phyloP scores from a whole-genome alignment of 2,797 vertebrate species.

The Aulostomus chinensis region DNA sequence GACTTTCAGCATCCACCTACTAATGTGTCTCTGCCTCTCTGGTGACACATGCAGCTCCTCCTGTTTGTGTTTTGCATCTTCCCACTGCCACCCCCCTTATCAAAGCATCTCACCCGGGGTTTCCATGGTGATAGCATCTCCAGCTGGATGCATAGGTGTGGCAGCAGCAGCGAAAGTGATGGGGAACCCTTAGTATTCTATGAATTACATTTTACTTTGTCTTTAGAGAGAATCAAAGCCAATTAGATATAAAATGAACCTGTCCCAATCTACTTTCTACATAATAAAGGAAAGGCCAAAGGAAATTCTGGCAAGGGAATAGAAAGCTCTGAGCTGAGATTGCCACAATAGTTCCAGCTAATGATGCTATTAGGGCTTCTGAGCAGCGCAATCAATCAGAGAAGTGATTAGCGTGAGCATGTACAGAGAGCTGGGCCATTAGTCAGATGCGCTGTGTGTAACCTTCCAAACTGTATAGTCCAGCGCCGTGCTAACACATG shows the following conservation, averaged over 20 bases:
- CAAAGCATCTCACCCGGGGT: no score
- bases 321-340: slow-evolving; percentile 50
- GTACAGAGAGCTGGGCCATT: slow-evolving; percentile 68
- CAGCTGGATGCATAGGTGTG: no score
- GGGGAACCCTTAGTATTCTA: no score
- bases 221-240: no score
- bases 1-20: no score
- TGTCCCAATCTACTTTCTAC: slow-evolving; percentile 26
- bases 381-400: slow-evolving; percentile 73
- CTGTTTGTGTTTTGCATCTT: no score
- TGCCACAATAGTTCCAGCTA: slow-evolving; percentile 69
- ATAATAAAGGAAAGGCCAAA: slow-evolving; percentile 48
- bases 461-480: slow-evolving; percentile 53
- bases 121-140: no score
- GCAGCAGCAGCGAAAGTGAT: no score
- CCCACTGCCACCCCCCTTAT: no score
- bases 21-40: no score
- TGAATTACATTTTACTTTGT: slow-evolving; percentile 12
- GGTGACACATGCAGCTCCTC: no score
- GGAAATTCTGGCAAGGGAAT: slow-evolving; percentile 35
- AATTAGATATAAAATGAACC: slow-evolving; percentile 50
- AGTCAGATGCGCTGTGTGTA: slow-evolving; percentile 65
- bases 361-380: slow-evolving; percentile 74
- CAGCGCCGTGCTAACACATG: background rate
- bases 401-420: slow-evolving; percentile 77